A percentile compares a stretch with the other conserved stretches of the same genome.
These are phyloP conservation scores for Iguana delicatissima DNA, from an alignment of 2,797 vertebrate genomes.

Conservation along the genomic window DNA sequence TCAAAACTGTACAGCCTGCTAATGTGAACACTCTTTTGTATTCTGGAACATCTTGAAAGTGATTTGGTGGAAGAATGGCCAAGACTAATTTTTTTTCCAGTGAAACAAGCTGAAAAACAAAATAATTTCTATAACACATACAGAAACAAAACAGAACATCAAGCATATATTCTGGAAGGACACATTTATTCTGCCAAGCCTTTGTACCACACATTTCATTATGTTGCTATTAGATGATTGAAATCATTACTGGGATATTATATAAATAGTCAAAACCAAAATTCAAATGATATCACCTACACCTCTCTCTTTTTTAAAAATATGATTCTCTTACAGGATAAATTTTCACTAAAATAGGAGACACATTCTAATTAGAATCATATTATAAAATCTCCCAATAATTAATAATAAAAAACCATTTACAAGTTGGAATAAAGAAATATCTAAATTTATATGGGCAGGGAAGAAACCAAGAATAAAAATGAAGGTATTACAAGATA, in stretches of 20 bases:
- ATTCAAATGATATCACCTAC: not conserved
- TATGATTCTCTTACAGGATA: too few species aligned
- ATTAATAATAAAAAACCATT: too few species aligned
- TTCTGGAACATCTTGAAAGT: constrained; percentile 54
- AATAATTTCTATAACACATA: constrained; percentile 29
- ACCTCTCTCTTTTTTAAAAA: too few species aligned
- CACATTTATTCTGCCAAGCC: constrained; percentile 10
- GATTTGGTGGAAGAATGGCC: constrained; percentile 17
- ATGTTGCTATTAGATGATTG: not conserved
- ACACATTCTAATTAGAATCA: not conserved
- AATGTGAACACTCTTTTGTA: constrained; percentile 71
- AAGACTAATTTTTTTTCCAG: not conserved
- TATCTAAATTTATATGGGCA: too few species aligned
- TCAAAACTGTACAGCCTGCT: constrained; percentile 66
- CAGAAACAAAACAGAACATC: constrained; percentile 28
- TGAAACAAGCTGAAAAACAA: constrained; percentile 15
- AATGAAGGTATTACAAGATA: too few species aligned
- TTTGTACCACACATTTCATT: not conserved
- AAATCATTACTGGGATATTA: not conserved
- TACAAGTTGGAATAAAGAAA: too few species aligned
- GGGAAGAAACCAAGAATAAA: too few species aligned
- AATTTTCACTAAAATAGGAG: not conserved
- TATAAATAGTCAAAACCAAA: constrained; percentile 14
- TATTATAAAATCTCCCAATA: too few species aligned
- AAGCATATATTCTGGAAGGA: accelerated